These are phyloP conservation scores for Polypedilum pembai DNA, from an alignment of 1,140 invertebrate genomes.

Conservation along the genomic window DNA sequence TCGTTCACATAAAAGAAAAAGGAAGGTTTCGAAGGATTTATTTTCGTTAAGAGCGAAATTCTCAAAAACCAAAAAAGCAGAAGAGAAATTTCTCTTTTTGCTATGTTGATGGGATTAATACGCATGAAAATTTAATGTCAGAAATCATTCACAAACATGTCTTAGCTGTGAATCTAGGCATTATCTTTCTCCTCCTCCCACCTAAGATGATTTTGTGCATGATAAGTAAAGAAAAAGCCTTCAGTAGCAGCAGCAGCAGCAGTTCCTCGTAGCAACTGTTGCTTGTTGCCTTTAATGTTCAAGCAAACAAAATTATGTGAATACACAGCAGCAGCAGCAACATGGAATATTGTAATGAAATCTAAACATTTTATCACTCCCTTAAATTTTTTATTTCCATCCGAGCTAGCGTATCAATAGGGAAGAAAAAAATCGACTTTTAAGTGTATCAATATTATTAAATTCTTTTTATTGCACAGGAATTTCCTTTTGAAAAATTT, in stretches of 20 bases:
- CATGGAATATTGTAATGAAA: slow-evolving; percentile 12
- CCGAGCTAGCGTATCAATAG: not conserved
- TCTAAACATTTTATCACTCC: slow-evolving; percentile 27
- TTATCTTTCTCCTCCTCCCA: not conserved
- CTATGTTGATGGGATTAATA: slow-evolving; percentile 10
- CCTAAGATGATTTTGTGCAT: not conserved
- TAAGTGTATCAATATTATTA: no score
- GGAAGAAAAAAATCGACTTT: not conserved
- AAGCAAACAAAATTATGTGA: not conserved
- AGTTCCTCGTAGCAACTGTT: slow-evolving; percentile 3
- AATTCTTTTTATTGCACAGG: no score
- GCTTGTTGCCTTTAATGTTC: slow-evolving; percentile 11
- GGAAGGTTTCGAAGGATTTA: no score
- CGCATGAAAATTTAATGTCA: slow-evolving; percentile 5
- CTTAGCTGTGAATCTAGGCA: slow-evolving; percentile 10
- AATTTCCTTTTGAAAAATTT: no score
- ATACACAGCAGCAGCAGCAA: slow-evolving; percentile 30
- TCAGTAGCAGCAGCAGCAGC: not conserved
- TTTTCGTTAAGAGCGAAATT: no score
- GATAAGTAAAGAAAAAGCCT: not conserved
- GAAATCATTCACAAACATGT: slow-evolving; percentile 13
- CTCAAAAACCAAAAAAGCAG: no score
- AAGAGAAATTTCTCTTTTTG: not conserved
- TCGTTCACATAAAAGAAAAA: no score
- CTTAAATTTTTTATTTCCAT: slow-evolving; percentile 25